Percentiles rank a stretch among this genome's conserved stretches.
Conservation (phyloP, 2,113 vertebrate species). For the Psephotus haematonotus region DNA sequence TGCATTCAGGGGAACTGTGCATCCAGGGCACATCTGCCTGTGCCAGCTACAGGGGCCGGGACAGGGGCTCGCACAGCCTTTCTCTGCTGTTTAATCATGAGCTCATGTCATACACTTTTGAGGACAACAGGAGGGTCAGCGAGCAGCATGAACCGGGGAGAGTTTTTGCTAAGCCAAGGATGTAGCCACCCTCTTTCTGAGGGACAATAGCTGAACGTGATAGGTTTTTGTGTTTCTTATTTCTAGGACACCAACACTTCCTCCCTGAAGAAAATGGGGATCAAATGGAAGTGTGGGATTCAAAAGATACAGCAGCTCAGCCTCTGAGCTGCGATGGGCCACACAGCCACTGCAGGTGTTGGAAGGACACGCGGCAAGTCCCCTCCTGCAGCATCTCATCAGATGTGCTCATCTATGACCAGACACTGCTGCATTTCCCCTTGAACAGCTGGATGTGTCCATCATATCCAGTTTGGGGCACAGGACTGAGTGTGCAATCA, state of each 20-base stretch:
- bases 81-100: neutral
- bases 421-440: neutral
- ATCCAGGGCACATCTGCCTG: neutral
- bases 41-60: neutral
- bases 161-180: neutral
- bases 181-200: neutral
- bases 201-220: neutral
- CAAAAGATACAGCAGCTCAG: neutral
- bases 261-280: neutral
- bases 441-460: neutral
- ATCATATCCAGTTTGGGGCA: neutral
- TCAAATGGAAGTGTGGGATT: neutral
- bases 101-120: rapidly evolving
- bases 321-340: rapidly evolving
- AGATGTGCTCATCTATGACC: neutral
- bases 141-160: neutral
- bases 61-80: neutral
- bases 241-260: neutral
- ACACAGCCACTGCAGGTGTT: neutral
- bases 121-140: neutral
- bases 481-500: neutral
- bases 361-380: rapidly evolving
- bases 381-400: neutral
- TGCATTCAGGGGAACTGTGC: rapidly evolving
- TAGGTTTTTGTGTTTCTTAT: neutral